These are phyloP conservation scores for Benthosema pterotum DNA, from an alignment of 2,797 vertebrate genomes.

Conservation along the genomic window DNA sequence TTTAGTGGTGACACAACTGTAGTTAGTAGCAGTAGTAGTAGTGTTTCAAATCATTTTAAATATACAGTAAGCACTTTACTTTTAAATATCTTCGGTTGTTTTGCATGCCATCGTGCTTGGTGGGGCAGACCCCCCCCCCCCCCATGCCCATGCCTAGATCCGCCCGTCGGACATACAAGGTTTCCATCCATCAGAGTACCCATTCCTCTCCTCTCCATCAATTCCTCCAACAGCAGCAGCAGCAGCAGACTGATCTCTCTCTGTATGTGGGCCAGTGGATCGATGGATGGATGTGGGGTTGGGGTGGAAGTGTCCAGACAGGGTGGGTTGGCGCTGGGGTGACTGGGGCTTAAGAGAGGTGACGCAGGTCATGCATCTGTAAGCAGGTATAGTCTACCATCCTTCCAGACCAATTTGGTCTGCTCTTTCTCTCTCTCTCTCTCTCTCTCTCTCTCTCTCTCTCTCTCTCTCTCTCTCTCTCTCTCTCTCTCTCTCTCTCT, in stretches of 20 bases:
- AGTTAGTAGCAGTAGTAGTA: too few relatives aligned
- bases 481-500: not conserved
- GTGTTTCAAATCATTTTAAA: too few relatives aligned
- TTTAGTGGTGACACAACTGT: too few relatives aligned
- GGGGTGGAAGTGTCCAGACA: constrained; percentile 4
- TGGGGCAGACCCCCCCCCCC: too few relatives aligned
- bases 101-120: too few relatives aligned
- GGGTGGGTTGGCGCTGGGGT: constrained; percentile 1
- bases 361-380: constrained; percentile 32
- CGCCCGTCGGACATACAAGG: too few relatives aligned
- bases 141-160: too few relatives aligned
- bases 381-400: constrained; percentile 9
- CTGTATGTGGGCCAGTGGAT: constrained; percentile 19
- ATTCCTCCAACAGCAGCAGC: constrained; percentile 8
- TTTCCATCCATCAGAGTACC: too few relatives aligned
- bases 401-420: constrained; percentile 1
- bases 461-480: not conserved
- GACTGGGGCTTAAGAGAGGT: too few relatives aligned
- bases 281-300: not conserved
- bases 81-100: too few relatives aligned
- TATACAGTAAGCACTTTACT: too few relatives aligned
- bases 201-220: not conserved
- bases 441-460: not conserved
- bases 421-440: not conserved
- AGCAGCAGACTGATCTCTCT: constrained; percentile 18